These are phyloP conservation scores for Trichomycterus rosablanca DNA, from an alignment of 2,113 vertebrate genomes.

Conservation along the genomic window DNA sequence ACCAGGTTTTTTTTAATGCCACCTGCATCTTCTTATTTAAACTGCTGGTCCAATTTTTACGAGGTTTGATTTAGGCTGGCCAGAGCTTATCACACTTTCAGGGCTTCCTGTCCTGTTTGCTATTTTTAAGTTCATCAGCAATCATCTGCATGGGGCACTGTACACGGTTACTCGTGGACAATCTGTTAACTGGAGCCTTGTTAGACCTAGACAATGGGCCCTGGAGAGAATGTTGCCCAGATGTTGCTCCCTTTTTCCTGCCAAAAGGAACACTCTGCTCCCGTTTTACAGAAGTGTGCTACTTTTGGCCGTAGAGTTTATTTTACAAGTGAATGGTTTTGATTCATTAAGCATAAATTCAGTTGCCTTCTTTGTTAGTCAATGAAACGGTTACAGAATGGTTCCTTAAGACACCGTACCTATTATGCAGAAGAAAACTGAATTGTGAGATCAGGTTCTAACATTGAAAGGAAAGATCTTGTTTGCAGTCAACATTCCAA, in stretches of 20 bases:
- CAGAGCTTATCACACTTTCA: not conserved
- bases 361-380: no score
- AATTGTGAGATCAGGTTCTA: no score
- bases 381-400: no score
- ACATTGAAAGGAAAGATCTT: no score
- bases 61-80: slow-evolving; percentile 30
- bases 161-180: slow-evolving; percentile 57
- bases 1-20: slow-evolving; percentile 55
- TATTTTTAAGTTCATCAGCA: slow-evolving; percentile 52
- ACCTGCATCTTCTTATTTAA: slow-evolving; percentile 59
- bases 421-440: no score
- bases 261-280: slow-evolving; percentile 57
- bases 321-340: no score
- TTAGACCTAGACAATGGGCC: slow-evolving; percentile 54
- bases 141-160: slow-evolving; percentile 52
- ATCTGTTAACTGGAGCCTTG: slow-evolving; percentile 55
- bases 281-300: no score
- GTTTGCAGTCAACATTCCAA: no score
- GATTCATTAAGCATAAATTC: no score
- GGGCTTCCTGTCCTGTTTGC: slow-evolving; percentile 18
- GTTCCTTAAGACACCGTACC: no score
- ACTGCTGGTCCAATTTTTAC: slow-evolving; percentile 36
- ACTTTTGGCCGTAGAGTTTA: no score
- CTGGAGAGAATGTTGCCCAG: slow-evolving; percentile 69
- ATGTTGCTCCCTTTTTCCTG: slow-evolving; percentile 61